Percentiles rank a stretch among this genome's conserved stretches.
phyloP scores from a whole-genome alignment of 1,140 invertebrate genomes.

The Agrilus planipennis region DNA sequence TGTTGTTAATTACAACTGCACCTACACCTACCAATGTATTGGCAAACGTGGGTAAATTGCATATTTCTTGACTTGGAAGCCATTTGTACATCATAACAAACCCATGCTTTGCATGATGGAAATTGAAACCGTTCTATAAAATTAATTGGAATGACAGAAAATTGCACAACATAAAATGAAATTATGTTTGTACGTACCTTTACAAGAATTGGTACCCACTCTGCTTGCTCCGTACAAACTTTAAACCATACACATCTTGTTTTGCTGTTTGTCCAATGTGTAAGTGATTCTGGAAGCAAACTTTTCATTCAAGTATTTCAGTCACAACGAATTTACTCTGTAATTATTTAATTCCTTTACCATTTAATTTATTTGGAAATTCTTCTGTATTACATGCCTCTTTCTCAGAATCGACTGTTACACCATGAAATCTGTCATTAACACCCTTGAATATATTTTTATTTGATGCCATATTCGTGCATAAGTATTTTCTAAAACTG shows the following conservation, averaged over 20 bases:
- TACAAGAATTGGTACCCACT: constrained; percentile 65
- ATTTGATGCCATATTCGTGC: no score
- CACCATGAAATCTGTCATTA: constrained; percentile 54
- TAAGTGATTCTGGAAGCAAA: constrained; percentile 52
- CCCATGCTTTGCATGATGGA: constrained; percentile 71
- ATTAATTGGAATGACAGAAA: constrained; percentile 9
- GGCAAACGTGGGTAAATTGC: constrained; percentile 66
- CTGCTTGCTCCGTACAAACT: constrained; percentile 52
- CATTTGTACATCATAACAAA: constrained; percentile 72
- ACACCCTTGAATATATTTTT: constrained; percentile 50
- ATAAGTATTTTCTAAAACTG: no score
- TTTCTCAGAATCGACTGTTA: constrained; percentile 50
- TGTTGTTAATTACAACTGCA: constrained; percentile 68
- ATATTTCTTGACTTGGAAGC: constrained; percentile 50
- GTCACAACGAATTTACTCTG: constrained; percentile 10
- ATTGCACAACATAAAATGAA: constrained; percentile 3
- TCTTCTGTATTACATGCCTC: constrained; percentile 40
- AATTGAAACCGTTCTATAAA: constrained; percentile 66
- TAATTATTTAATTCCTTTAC: constrained; percentile 41
- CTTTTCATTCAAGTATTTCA: constrained; percentile 9
- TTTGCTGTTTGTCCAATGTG: constrained; percentile 51
- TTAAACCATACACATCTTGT: constrained; percentile 75
- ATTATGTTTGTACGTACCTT: constrained; percentile 39
- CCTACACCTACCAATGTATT: constrained; percentile 84
- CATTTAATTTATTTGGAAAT: constrained; percentile 44